phyloP scores from a whole-genome alignment of 2,888 invertebrate genomes.

The Cataglyphis albicans region DNA sequence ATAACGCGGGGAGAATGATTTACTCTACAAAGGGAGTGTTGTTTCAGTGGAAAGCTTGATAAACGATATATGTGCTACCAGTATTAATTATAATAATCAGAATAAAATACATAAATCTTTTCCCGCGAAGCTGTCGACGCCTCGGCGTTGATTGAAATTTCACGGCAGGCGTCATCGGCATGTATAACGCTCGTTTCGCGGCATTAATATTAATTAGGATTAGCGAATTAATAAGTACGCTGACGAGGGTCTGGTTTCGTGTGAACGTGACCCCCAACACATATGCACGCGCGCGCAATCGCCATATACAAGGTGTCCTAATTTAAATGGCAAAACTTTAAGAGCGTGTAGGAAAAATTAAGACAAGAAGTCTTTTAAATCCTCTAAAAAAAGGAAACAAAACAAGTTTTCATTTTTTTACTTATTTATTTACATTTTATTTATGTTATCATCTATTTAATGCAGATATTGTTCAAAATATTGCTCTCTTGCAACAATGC shows the following conservation, averaged over 20 bases:
- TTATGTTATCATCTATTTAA: too few relatives aligned
- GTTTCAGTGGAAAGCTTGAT: neutral
- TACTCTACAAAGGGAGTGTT: neutral
- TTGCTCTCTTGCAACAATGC: too few relatives aligned
- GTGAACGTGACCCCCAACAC: conserved; percentile 83
- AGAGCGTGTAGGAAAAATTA: too few relatives aligned
- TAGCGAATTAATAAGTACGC: conserved; percentile 78
- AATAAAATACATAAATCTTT: neutral
- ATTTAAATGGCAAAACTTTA: too few relatives aligned
- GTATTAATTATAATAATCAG: conserved; percentile 23
- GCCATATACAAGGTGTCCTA: neutral
- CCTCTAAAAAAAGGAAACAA: too few relatives aligned
- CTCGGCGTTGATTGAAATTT: conserved; percentile 23
- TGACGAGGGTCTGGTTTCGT: conserved; percentile 76
- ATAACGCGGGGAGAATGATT: neutral
- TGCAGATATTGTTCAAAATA: too few relatives aligned
- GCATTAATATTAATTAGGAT: conserved; percentile 83
- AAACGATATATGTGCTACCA: neutral
- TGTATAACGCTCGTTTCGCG: conserved; percentile 6
- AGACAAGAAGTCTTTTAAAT: too few relatives aligned
- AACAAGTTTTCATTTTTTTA: too few relatives aligned
- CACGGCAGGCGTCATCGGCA: conserved; percentile 3
- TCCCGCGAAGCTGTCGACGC: neutral
- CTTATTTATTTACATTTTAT: too few relatives aligned
- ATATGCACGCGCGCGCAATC: conserved; percentile 4